These are phyloP conservation scores for Lipotes vexillifer DNA, from an alignment of 2,113 vertebrate genomes.

Conservation along the genomic window DNA sequence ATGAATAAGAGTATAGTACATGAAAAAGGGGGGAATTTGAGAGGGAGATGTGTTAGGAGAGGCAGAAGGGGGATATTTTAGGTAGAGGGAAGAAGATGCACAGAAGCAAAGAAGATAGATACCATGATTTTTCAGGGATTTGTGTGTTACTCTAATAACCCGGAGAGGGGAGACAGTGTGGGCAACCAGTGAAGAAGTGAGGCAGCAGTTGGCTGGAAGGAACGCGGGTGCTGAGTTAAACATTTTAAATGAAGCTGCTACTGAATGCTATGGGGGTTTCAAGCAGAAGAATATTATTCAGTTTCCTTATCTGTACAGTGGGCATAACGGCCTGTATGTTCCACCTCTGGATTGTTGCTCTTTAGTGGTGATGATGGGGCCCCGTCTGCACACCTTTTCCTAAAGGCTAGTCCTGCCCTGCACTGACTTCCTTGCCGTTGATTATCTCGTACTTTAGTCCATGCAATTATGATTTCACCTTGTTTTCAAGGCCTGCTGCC, in stretches of 20 bases:
- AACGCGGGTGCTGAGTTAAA: not conserved
- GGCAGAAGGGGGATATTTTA: not conserved
- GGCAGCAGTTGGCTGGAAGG: fast-evolving
- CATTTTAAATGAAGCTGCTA: not conserved
- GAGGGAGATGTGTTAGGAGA: not conserved
- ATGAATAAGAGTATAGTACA: not conserved
- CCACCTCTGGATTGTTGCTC: not conserved
- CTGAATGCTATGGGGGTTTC: not conserved
- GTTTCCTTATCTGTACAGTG: not conserved
- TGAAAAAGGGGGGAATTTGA: too few species aligned
- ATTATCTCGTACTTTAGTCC: fast-evolving
- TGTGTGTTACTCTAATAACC: not conserved
- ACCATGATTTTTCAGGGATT: not conserved
- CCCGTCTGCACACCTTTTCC: fast-evolving
- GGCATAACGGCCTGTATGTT: fast-evolving
- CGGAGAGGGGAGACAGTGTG: too few species aligned
- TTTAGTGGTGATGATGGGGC: fast-evolving
- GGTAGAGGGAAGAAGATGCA: not conserved
- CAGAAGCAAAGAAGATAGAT: not conserved
- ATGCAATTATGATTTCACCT: not conserved
- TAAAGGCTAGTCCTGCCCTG: too few species aligned
- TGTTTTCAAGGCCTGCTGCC: not conserved
- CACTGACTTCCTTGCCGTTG: fast-evolving
- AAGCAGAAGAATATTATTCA: not conserved
- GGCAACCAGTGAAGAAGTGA: too few species aligned